Evolutionary conservation across 2,888 invertebrate genomes (phyloP).

Genomic region (Mythimna lalbum): DNA sequence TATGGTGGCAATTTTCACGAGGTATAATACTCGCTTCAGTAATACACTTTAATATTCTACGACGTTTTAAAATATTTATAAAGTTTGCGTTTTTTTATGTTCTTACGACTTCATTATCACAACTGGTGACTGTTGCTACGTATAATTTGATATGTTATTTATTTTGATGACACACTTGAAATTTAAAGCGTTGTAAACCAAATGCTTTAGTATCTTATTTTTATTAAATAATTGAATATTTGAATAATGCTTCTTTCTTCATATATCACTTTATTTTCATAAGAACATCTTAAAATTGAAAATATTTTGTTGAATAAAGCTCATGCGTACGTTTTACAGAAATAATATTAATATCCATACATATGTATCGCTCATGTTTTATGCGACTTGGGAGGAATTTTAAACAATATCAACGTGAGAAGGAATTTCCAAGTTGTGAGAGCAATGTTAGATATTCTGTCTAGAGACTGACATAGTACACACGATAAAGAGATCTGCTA

Average conservation of each 20-base stretch:
- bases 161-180: constrained; percentile 35
- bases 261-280: background rate
- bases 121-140: constrained; percentile 56
- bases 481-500: constrained; percentile 14
- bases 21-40: constrained; percentile 82
- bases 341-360: constrained; percentile 8
- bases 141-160: constrained; percentile 57
- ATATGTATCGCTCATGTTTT: constrained; percentile 33
- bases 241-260: background rate
- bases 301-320: background rate
- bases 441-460: constrained; percentile 26
- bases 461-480: constrained; percentile 15
- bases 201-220: background rate
- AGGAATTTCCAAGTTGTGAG: constrained; percentile 31
- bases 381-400: constrained; percentile 38
- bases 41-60: constrained; percentile 87
- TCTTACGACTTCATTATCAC: constrained; percentile 73
- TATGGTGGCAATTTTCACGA: constrained; percentile 86
- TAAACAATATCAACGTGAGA: constrained; percentile 32
- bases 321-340: background rate
- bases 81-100: constrained; percentile 78
- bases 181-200: background rate
- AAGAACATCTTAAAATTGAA: background rate
- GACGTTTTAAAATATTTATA: constrained; percentile 88
- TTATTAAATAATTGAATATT: constrained; percentile 3